Conservation (phyloP, 2,113 vertebrate species). For the Baryphthengus martii region DNA sequence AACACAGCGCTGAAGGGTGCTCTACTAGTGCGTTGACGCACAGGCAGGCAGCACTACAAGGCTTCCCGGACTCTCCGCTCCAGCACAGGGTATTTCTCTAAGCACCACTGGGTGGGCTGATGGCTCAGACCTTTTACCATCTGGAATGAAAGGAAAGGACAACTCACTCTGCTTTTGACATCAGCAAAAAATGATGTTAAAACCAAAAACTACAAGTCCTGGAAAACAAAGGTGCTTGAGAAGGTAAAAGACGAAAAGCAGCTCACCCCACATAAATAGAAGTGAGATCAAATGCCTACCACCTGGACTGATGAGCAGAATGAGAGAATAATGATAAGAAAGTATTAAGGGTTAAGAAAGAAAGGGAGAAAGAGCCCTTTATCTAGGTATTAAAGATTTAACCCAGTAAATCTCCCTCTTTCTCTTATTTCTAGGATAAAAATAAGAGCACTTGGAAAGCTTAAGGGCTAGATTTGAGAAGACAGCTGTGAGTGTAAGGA, state of each 20-base stretch:
- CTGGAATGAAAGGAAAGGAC: not conserved
- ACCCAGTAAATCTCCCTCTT: conserved; percentile 9
- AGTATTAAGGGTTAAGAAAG: not conserved
- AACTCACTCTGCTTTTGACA: not conserved
- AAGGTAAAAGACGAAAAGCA: not conserved
- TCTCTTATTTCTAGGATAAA: conserved; percentile 32
- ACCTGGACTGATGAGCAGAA: not conserved
- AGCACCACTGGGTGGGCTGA: not conserved
- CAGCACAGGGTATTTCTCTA: not conserved
- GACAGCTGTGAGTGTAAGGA: not conserved
- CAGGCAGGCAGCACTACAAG: not conserved
- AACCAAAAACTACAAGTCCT: not conserved
- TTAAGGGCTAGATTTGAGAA: conserved; percentile 24
- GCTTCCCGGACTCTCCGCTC: not conserved
- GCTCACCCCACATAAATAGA: not conserved
- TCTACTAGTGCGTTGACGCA: accelerated
- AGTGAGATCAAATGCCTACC: not conserved
- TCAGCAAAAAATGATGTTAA: not conserved
- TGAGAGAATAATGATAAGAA: not conserved
- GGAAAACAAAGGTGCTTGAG: not conserved
- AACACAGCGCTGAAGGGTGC: not conserved
- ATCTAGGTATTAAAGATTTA: conserved; percentile 45
- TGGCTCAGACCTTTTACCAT: not conserved
- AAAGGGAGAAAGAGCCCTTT: not conserved
- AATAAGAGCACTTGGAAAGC: conserved; percentile 30